These are phyloP conservation scores for Acanthurus tractus DNA, from an alignment of 2,797 vertebrate genomes.

Conservation along the genomic window DNA sequence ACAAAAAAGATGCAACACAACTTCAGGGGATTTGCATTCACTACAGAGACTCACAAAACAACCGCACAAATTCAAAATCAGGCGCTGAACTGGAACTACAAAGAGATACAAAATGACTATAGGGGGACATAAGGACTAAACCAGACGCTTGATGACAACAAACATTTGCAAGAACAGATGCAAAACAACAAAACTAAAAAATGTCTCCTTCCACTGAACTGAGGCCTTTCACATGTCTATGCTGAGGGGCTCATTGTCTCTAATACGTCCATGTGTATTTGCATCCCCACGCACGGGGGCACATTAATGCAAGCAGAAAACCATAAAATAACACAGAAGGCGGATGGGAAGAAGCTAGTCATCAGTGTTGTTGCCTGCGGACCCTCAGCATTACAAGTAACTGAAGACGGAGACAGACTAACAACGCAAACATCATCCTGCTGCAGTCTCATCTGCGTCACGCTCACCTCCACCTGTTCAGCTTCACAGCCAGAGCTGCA, in stretches of 20 bases:
- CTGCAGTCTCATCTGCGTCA: slow-evolving; percentile 11
- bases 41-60: not conserved
- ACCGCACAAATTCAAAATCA: not conserved
- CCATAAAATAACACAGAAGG: not conserved
- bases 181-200: not conserved
- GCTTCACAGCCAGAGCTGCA: slow-evolving; percentile 26
- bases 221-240: not conserved
- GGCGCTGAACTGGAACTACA: not conserved
- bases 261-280: too few relatives aligned
- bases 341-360: too few relatives aligned
- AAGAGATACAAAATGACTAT: not conserved
- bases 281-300: not conserved
- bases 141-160: not conserved
- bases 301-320: not conserved
- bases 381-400: not conserved
- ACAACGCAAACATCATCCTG: slow-evolving; percentile 12
- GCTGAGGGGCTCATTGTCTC: not conserved
- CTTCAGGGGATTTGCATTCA: too few relatives aligned
- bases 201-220: not conserved
- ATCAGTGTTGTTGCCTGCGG: too few relatives aligned
- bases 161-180: too few relatives aligned
- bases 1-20: not conserved
- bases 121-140: not conserved
- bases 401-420: not conserved
- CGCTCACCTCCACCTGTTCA: slow-evolving; percentile 20